phyloP scores from a whole-genome alignment of 2,113 vertebrate species.

The Tyto alba region DNA sequence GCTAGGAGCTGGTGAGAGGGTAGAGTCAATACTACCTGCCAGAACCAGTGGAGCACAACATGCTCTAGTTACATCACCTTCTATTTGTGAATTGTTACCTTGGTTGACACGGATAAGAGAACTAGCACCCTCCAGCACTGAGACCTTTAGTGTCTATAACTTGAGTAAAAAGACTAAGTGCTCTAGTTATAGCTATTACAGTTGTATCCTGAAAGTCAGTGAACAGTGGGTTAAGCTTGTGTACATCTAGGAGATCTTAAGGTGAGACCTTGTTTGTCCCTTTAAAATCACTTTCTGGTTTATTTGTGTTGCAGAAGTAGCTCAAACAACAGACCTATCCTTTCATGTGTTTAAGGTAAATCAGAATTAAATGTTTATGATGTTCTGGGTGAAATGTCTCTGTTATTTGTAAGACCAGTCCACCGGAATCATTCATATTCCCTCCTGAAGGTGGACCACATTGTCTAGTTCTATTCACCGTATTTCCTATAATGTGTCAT shows the following conservation, averaged over 20 bases:
- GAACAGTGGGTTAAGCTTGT: not conserved
- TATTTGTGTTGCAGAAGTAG: not conserved
- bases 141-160: not conserved
- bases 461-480: not conserved
- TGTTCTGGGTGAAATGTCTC: not conserved
- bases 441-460: not conserved
- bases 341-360: not conserved
- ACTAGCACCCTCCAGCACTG: not conserved
- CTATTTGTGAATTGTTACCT: slow-evolving; percentile 52
- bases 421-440: not conserved
- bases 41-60: slow-evolving; percentile 13
- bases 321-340: too few relatives aligned
- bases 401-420: not conserved
- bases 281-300: not conserved
- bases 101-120: slow-evolving; percentile 17
- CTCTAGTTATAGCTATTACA: not conserved
- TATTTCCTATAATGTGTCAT: not conserved
- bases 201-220: not conserved
- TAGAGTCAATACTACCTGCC: slow-evolving; percentile 16
- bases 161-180: not conserved
- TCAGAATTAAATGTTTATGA: not conserved
- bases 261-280: not conserved
- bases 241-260: not conserved
- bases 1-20: not conserved
- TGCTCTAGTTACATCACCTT: slow-evolving; percentile 39